These are phyloP conservation scores for Epizoanthus illoricatus DNA, from an alignment of 92 coral and sea anemone species.

Conservation along the genomic window DNA sequence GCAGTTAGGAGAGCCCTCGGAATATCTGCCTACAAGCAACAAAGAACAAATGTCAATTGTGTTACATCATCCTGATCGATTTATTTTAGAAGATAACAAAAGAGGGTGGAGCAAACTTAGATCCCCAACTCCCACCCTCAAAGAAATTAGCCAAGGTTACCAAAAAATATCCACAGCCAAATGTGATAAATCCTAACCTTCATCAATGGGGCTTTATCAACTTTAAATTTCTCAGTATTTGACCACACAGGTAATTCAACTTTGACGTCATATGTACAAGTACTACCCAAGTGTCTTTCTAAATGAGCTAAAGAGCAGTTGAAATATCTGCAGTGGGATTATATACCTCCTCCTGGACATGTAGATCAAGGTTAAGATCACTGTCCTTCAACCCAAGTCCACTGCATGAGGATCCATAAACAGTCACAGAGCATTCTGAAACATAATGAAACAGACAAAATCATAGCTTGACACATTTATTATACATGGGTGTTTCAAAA, in stretches of 20 bases:
- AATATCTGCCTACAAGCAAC: conserved; percentile 33
- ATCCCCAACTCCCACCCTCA: too few relatives aligned
- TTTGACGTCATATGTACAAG: too few relatives aligned
- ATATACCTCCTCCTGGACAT: conserved; percentile 72
- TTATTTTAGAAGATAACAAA: neutral
- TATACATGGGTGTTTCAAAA: too few relatives aligned
- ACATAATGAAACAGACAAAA: neutral
- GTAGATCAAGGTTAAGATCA: conserved; percentile 83
- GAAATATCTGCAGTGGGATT: neutral
- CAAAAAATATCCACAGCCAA: too few relatives aligned
- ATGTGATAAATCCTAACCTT: too few relatives aligned
- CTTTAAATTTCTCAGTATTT: too few relatives aligned
- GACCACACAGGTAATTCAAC: neutral
- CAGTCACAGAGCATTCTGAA: conserved; percentile 67
- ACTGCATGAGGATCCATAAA: conserved; percentile 84
- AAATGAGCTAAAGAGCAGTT: neutral
- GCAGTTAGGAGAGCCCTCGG: conserved; percentile 68
- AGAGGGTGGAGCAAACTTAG: neutral
- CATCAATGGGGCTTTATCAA: too few relatives aligned
- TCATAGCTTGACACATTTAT: neutral
- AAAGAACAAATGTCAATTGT: neutral
- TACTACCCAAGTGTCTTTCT: too few relatives aligned
- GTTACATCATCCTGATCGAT: neutral
- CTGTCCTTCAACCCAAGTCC: conserved; percentile 91
- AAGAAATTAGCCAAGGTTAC: too few relatives aligned